phyloP scores from a whole-genome alignment of 2,888 invertebrate genomes.

The Temnothorax unifasciatus region DNA sequence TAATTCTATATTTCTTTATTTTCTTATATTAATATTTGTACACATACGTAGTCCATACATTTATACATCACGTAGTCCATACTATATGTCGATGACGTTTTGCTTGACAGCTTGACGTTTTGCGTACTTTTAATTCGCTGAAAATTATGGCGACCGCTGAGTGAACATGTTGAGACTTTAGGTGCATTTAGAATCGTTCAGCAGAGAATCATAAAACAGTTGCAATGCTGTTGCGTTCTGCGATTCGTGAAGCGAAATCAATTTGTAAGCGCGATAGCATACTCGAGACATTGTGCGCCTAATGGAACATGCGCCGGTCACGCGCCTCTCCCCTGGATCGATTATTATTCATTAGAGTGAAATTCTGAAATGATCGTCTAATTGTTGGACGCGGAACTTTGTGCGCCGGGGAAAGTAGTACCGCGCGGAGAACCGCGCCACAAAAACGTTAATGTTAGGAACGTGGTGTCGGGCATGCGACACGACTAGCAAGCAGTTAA shows the following conservation, averaged over 20 bases:
- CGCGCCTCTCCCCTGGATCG: constrained; percentile 32
- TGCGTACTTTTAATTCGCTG: too few relatives aligned
- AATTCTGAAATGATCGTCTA: constrained; percentile 60
- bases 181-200: too few relatives aligned
- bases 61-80: too few relatives aligned
- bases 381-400: constrained; percentile 60
- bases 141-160: too few relatives aligned
- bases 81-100: too few relatives aligned
- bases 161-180: too few relatives aligned
- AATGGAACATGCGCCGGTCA: constrained; percentile 61
- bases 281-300: constrained; percentile 55
- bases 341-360: constrained; percentile 71
- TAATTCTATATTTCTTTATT: too few relatives aligned
- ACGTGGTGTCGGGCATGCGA: constrained; percentile 39
- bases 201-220: too few relatives aligned
- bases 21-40: too few relatives aligned
- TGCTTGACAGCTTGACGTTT: too few relatives aligned
- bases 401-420: constrained; percentile 58
- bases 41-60: too few relatives aligned
- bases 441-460: constrained; percentile 39
- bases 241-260: constrained; percentile 65
- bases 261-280: constrained; percentile 59
- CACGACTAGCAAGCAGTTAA: constrained; percentile 40
- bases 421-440: background rate
- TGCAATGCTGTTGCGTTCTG: too few relatives aligned